Conservation (phyloP, 2,113 vertebrate species). For the Otocyon megalotis region DNA sequence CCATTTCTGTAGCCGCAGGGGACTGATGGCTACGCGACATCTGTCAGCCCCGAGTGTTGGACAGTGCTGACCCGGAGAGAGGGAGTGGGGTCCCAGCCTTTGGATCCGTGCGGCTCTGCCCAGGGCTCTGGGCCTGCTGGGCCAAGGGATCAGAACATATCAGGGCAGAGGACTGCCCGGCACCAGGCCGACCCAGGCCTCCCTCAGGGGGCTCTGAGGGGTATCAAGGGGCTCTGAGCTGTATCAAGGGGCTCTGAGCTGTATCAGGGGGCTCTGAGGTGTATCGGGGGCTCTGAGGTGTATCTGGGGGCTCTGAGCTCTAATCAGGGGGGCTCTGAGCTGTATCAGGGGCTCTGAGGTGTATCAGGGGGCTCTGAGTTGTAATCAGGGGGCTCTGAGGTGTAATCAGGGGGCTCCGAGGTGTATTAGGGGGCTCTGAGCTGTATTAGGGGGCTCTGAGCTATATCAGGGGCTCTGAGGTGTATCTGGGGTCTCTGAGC, state of each 20-base stretch:
- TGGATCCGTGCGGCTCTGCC: background rate
- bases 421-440: too few relatives aligned
- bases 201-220: background rate
- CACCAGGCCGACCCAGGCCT: background rate
- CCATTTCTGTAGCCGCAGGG: rapidly evolving
- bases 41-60: background rate
- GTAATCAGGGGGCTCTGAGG: background rate
- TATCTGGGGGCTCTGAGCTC: background rate
- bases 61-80: background rate
- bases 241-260: background rate
- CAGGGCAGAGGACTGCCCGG: background rate
- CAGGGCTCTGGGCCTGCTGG: background rate
- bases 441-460: too few relatives aligned
- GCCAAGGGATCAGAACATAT: background rate
- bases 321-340: background rate
- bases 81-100: background rate
- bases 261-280: background rate
- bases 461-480: too few relatives aligned
- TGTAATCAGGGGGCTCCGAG: background rate
- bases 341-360: background rate
- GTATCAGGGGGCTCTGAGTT: background rate
- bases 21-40: background rate
- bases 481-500: too few relatives aligned
- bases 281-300: background rate
- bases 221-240: background rate